Evolutionary conservation across 2,888 invertebrate genomes (phyloP), one percentile per base, ranked within the genome.

Genomic region (Harpagoxenus sublaevis): DNA sequence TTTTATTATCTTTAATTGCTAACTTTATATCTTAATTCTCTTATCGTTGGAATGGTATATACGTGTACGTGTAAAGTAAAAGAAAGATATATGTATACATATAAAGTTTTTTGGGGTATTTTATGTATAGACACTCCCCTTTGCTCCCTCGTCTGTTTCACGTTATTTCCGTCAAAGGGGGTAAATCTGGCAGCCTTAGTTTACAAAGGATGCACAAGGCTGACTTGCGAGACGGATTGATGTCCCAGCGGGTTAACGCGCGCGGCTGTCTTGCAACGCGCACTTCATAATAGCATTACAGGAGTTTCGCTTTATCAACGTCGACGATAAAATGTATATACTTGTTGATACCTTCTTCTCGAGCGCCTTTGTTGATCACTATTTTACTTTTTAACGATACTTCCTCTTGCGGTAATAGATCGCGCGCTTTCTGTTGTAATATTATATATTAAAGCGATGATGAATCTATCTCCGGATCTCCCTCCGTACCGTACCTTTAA

Each of bases 291-390:
- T 70, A 70, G 35, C 78, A 78, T 78, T 78, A 78, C 70, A 42
- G 55, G 39, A 78, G 78, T 78, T 78, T 70, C 78, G 78, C 78
- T 78, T 78, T 70, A 70, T 78, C 78, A 78, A 78, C 28, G 78
- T 78, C 78, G 78, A 9, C 70, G 65, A 55, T 78, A 78, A 78
- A 78, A 48, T 31, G 35, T 70, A 45, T 70, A 45, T 70, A 78
- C 42, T 70, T 68, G 68, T 70, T 78, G 70, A 55, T 78, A 78
- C 55, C 10, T 23, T 42, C 10, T 23, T 42, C 31, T n/a, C 51
- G 8, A 8, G 4, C 65, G 35, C 35, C 28, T 42, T 70, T 55
- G 71, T 70, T 42, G 42, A 42, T 42, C 28, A 55, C 53, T 55
- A 28, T 70, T 78, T 77, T 18, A 53, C 12, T 78, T 70, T 60